Percentiles rank a stretch among this genome's conserved stretches.
Evolutionary conservation across 2,113 vertebrate species (phyloP).

Genomic region (Rhinoptilus africanus): DNA sequence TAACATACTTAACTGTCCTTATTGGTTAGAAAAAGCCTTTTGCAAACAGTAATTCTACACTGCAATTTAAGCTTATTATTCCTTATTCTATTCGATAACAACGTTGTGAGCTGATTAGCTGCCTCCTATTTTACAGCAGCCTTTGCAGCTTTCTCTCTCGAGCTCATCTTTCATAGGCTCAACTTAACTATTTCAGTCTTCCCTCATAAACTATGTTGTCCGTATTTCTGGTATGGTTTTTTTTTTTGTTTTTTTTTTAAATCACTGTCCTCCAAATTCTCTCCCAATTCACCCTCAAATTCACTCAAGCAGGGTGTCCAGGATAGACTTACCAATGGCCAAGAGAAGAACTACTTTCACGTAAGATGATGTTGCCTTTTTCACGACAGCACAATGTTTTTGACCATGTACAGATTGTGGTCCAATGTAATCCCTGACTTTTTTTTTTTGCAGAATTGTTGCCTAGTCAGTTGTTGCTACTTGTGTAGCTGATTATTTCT

Average conservation of each 20-base stretch:
- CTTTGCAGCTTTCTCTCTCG: neutral
- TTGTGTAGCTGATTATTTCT: neutral
- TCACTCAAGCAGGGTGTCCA: neutral
- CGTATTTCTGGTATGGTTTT: neutral
- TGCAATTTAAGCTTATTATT: neutral
- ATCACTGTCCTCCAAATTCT: neutral
- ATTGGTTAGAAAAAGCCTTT: fast-evolving
- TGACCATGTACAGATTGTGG: slow-evolving; percentile 45
- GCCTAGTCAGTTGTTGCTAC: neutral
- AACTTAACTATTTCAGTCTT: neutral
- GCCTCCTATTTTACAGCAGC: neutral
- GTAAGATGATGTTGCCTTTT: neutral
- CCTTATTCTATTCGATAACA: neutral
- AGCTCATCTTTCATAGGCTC: neutral
- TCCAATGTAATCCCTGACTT: neutral
- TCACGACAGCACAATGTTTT: slow-evolving; percentile 42
- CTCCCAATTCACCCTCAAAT: neutral
- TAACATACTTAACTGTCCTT: neutral
- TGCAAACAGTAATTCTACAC: neutral
- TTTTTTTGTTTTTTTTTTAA: neutral
- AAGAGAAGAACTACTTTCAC: neutral
- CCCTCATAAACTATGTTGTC: neutral
- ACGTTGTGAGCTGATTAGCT: neutral
- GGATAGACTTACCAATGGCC: neutral
- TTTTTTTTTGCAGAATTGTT: neutral